Conservation (phyloP, 2,113 vertebrate genomes). For the Muntiacus muntjak region DNA sequence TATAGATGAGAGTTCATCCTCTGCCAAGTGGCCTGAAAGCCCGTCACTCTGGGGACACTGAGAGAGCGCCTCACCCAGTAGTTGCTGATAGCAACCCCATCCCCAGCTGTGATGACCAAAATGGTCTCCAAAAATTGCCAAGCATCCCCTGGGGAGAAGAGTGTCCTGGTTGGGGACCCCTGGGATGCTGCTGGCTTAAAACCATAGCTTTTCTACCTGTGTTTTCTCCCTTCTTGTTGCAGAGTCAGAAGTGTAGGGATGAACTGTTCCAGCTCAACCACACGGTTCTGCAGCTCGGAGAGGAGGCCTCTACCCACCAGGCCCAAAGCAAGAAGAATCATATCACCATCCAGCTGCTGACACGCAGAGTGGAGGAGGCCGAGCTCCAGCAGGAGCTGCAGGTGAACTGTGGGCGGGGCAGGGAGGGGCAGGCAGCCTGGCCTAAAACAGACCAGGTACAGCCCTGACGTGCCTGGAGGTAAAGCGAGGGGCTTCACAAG, state of each 20-base stretch:
- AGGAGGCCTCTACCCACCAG: slow-evolving; percentile 78
- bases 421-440: slow-evolving; percentile 74
- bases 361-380: slow-evolving; percentile 68
- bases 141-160: neutral
- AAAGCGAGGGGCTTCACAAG: neutral
- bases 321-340: slow-evolving; percentile 72
- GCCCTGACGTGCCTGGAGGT: neutral
- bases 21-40: neutral
- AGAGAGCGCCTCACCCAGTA: neutral
- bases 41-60: neutral
- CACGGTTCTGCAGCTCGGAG: slow-evolving; percentile 80
- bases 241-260: slow-evolving; percentile 82
- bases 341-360: slow-evolving; percentile 70
- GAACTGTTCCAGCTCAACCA: slow-evolving; percentile 80
- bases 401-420: slow-evolving; percentile 21
- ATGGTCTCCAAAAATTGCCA: neutral
- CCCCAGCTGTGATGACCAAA: neutral
- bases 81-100: neutral
- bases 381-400: slow-evolving; percentile 68
- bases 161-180: neutral
- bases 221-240: slow-evolving; percentile 38
- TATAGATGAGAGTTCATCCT: neutral
- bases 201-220: neutral
- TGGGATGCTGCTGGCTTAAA: neutral
- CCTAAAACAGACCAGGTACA: neutral